phyloP scores from a whole-genome alignment of 2,888 invertebrate genomes.

The Drosophila pullipes region DNA sequence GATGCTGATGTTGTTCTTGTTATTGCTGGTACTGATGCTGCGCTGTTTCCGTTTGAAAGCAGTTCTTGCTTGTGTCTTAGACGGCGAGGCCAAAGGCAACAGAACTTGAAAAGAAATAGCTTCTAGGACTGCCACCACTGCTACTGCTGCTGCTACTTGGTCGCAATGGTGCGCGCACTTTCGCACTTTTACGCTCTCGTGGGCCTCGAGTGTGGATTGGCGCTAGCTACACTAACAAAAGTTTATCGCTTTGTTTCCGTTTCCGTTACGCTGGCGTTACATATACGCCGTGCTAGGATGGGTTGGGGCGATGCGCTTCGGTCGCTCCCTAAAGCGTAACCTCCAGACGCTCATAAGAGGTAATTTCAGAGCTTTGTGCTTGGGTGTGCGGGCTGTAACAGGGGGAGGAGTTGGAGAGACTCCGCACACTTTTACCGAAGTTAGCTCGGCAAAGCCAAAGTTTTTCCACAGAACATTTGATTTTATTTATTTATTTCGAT shows the following conservation, averaged over 20 bases:
- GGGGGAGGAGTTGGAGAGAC: slow-evolving; percentile 1
- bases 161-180: slow-evolving; percentile 56
- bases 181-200: slow-evolving; percentile 76
- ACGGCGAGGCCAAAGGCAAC: slow-evolving; percentile 31
- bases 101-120: slow-evolving; percentile 35
- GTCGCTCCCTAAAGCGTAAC: slow-evolving; percentile 59
- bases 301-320: slow-evolving; percentile 2
- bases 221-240: slow-evolving; percentile 69
- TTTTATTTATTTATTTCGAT: slow-evolving; percentile 80
- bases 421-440: slow-evolving; percentile 59
- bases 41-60: slow-evolving; percentile 51
- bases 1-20: slow-evolving; percentile 3
- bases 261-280: slow-evolving; percentile 72
- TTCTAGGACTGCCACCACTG: slow-evolving; percentile 15
- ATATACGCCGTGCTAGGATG: slow-evolving; percentile 36
- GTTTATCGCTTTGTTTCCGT: slow-evolving; percentile 80
- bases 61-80: slow-evolving; percentile 37
- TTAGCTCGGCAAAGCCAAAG: slow-evolving; percentile 54
- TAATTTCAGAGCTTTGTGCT: slow-evolving; percentile 62
- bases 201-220: slow-evolving; percentile 67
- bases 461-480: slow-evolving; percentile 74
- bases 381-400: background rate
- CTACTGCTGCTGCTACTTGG: slow-evolving; percentile 16
- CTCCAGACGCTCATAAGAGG: slow-evolving; percentile 79
- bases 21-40: slow-evolving; percentile 23